Base-by-base conservation (phyloP, 2,888 invertebrate species). In the Drosophila mayaguana region DNA sequence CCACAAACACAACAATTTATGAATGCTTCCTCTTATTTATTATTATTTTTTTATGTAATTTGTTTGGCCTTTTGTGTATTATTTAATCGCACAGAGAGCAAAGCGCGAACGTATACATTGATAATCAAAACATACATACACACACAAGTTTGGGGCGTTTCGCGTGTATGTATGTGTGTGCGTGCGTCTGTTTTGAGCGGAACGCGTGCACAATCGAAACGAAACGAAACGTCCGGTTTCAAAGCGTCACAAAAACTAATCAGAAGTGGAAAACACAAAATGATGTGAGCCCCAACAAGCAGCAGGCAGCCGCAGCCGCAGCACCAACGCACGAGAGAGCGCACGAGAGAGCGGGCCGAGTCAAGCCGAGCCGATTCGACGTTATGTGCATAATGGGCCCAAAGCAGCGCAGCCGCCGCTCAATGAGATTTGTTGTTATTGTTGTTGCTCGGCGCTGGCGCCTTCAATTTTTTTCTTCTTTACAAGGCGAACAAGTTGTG, bases 221-320 rank as follows among this genome's bases (percentile, higher is more conserved):
- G 88, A 67, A 71, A 20, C 38, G 59, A 76, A 65, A 84, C 84
- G 88, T 84, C 80, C 89, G 88, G 78, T 76, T 87, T 78, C 76
- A 86, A 90, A 90, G 88, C 89, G 85, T 88, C 90, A 88, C 90
- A 89, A 82, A 90, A 89, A 90, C 90, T 87, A 88, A 90, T 81
- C 82, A 86, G 78, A 81, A 90, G 78, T 83, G 79, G 81, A 88
- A 83, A 82, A 83, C 78, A 81, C 61, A 75, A 77, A 78, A 63
- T 78, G 72, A 63, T 65, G 50, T 56, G 63, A 69, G 63, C 67
- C 66, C 61, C 68, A 71, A 65, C 55, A 28, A 57, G 51, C 40
- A 42, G 38, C 38, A 42, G 36, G 45, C 60, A 48, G 56, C 43
- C 66, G 55, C 54, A 40, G 46, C 50, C 59, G 55, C 64, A 45